Conservation (phyloP, 2,797 vertebrate genomes). For the Fratercula arctica region DNA sequence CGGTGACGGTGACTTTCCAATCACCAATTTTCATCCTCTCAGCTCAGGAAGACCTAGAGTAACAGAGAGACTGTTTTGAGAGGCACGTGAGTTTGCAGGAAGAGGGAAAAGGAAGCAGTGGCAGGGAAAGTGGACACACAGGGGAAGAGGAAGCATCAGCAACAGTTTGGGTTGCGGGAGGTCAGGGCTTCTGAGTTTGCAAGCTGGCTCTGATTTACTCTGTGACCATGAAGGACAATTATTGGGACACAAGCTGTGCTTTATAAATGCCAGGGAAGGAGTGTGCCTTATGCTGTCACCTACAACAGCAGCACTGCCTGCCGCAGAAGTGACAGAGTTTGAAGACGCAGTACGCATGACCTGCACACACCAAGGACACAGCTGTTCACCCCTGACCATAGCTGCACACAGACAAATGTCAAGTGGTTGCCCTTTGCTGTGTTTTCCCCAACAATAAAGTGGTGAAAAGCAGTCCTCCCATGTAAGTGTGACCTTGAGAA, state of each 20-base stretch:
- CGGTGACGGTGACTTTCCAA: not conserved
- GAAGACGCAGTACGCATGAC: fast-evolving
- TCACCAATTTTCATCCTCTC: not conserved
- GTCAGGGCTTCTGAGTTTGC: not conserved
- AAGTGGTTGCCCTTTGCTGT: not conserved
- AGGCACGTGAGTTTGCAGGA: not conserved
- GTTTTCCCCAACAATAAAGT: not conserved
- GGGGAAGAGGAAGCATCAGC: not conserved
- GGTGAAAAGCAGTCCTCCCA: not conserved
- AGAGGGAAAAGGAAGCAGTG: not conserved
- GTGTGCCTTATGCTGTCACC: not conserved
- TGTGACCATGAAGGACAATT: not conserved
- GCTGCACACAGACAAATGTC: not conserved
- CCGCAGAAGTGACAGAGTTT: not conserved
- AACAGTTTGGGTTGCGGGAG: not conserved
- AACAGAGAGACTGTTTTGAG: not conserved
- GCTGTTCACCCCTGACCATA: not conserved
- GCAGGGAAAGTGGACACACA: not conserved
- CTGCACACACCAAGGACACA: not conserved
- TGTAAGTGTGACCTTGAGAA: not conserved
- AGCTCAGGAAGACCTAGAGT: conserved; percentile 36
- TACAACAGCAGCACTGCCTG: not conserved
- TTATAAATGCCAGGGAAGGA: not conserved
- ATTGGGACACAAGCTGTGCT: not conserved
- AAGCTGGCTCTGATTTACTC: not conserved